Base-by-base conservation (phyloP, 2,797 vertebrate species). In the Mus caroli region DNA sequence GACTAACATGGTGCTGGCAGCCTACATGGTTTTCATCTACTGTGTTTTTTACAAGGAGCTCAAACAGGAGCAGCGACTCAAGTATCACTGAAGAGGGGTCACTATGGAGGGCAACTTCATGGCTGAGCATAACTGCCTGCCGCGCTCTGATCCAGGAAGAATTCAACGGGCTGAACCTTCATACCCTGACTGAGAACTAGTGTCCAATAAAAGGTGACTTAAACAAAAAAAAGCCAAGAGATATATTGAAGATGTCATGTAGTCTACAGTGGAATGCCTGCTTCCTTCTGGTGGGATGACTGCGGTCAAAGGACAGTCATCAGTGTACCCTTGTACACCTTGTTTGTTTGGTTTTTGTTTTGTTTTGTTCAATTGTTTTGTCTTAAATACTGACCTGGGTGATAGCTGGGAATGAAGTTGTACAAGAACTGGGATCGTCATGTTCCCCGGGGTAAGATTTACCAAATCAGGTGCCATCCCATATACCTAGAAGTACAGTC, bases 31-130 rank as follows among this genome's bases (percentile, higher is more conserved):
- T 6, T 0, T 99, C 96, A 99, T 99, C 98, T 99, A 99, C 97
- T 0, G 98, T 60, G 99, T 99, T 98, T 98, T 98, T 99, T 99
- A 99, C 60, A 99, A 99, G n/a, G 99, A 99, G 96, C 75, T 99
- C 75, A 99, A 99, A 95, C 99, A 99, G 0, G 99, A 99, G 34
- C 99, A 99, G 92, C 99, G 93, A 98, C 99, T 99, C 98, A 99
- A 99, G 97, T 99, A 99, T 98, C 99, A 99, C 98, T 99, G 98
- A 98, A 58, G 28, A 64, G 11, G 62, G 62, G 26, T 28, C 62
- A 13, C 62, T 11, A 10, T 28, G 62, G 62, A 31, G 26, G 89
- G 80, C 10, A 0, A 0, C 58, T 40, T 67, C 88, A 95, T 91
- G 75, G 69, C 80, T 76, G 37, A 88, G 90, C 13, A 14, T 6